Evolutionary conservation across 2,888 invertebrate species (phyloP), one percentile per base, ranked within the genome.

Genomic region (Andrena fulva): DNA sequence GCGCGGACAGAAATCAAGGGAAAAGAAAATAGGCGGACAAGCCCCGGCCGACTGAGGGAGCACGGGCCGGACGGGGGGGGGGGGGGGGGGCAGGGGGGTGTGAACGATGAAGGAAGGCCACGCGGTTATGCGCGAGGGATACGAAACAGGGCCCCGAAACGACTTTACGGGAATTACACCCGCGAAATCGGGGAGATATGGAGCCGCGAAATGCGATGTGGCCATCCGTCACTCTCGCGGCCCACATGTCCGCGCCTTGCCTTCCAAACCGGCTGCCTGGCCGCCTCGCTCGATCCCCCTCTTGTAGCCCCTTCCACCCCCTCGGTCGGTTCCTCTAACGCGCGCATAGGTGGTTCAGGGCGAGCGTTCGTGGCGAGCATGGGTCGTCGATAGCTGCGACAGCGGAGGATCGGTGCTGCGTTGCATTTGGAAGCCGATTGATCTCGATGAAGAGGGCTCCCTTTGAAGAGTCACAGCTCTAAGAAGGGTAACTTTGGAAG

Each of bases 81-180:
- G 20, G 67, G 20, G 20, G 67, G 12, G 67, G 33, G 79, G 67
- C 33, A 48, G 10, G 59, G 60, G 67, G 68, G 54, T 52, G 74
- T 59, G 78, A 70, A 81, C 76, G 85, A 81, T 75, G 77, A 77
- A 77, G 63, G 70, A 77, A 85, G 85, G 74, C 63, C 77, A 66
- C 72, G 73, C 59, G 84, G 80, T 62, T 79, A 69, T 70, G 85
- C 86, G 76, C 81, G 85, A 77, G 8, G 75, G 63, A 75, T 12
- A 80, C 85, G 88, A 82, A 88, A 84, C 86, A 85, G 86, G 87
- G 84, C 82, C 77, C 86, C 91, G 91, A 93, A 93, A 93, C 92
- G 92, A 93, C 93, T 93, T 93, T 93, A 92, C 92, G 93, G 92
- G 92, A 93, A 93, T 93, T 93, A 93, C 91, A 91, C 90, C 92